These are phyloP conservation scores for Agonopterix heracliana DNA, from an alignment of 2,888 invertebrate species.

Conservation along the genomic window DNA sequence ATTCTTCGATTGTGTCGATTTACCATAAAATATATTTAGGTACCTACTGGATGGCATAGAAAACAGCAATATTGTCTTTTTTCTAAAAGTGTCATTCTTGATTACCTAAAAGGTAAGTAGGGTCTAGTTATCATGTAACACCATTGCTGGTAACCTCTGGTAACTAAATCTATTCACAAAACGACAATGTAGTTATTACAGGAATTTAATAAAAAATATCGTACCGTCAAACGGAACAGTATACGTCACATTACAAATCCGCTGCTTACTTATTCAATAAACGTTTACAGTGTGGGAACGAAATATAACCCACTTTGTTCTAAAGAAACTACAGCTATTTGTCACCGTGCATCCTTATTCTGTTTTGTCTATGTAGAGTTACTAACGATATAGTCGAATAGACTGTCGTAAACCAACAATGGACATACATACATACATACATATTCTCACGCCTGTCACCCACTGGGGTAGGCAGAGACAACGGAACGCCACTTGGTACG, in stretches of 20 bases:
- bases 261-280: conserved; percentile 66
- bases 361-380: conserved; percentile 17
- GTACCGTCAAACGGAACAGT: conserved; percentile 8
- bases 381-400: not conserved
- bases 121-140: too few relatives aligned
- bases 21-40: too few relatives aligned
- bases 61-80: too few relatives aligned
- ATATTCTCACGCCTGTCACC: too few relatives aligned
- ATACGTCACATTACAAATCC: conserved; percentile 43
- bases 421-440: too few relatives aligned
- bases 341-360: conserved; percentile 60
- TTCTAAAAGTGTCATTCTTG: too few relatives aligned
- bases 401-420: too few relatives aligned
- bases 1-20: too few relatives aligned
- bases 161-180: not conserved
- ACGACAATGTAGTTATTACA: not conserved
- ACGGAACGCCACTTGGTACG: too few relatives aligned
- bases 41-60: too few relatives aligned
- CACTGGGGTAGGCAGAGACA: too few relatives aligned
- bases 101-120: too few relatives aligned
- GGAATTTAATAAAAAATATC: not conserved
- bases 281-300: conserved; percentile 63
- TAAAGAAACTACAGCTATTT: conserved; percentile 62
- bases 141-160: not conserved
- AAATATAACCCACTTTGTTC: conserved; percentile 66